Conservation (phyloP, 2,888 invertebrate species). For the Mayetiola destructor region DNA sequence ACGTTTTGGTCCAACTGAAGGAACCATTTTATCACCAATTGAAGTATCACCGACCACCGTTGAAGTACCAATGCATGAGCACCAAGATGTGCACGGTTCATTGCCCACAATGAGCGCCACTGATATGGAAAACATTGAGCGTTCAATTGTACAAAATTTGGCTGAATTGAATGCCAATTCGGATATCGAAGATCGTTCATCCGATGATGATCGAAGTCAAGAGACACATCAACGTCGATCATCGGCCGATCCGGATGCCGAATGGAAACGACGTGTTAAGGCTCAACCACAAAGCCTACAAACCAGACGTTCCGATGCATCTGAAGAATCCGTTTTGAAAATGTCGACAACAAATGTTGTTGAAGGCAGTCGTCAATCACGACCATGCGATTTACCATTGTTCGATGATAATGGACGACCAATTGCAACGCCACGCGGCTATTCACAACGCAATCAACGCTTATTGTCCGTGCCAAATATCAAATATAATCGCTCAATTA, state of each 20-base stretch:
- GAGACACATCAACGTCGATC: conserved; percentile 16
- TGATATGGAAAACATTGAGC: conserved; percentile 22
- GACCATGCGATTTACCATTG: conserved; percentile 52
- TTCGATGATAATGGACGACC: conserved; percentile 37
- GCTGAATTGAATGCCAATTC: conserved; percentile 19
- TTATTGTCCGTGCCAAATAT: conserved; percentile 65
- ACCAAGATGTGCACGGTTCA: not conserved
- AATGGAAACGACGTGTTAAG: conserved; percentile 22
- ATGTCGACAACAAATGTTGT: conserved; percentile 22
- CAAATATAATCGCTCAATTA: conserved; percentile 40
- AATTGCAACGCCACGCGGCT: conserved; percentile 40
- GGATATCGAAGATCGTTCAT: conserved; percentile 17
- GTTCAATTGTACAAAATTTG: conserved; percentile 21
- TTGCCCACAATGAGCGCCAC: not conserved
- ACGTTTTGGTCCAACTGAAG: conserved; percentile 31
- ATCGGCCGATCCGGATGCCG: conserved; percentile 18
- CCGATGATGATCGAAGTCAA: conserved; percentile 17
- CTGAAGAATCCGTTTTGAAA: conserved; percentile 24
- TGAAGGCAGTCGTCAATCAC: conserved; percentile 29
- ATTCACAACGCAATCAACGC: conserved; percentile 48
- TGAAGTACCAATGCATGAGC: not conserved
- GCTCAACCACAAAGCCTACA: conserved; percentile 24
- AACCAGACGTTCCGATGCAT: conserved; percentile 31
- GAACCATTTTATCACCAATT: conserved; percentile 27
- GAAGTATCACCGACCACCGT: conserved; percentile 23